Evolutionary conservation across 2,888 invertebrate genomes (phyloP), one percentile per base, ranked within the genome.

Genomic region (Poecilobothrus nobilitatus): DNA sequence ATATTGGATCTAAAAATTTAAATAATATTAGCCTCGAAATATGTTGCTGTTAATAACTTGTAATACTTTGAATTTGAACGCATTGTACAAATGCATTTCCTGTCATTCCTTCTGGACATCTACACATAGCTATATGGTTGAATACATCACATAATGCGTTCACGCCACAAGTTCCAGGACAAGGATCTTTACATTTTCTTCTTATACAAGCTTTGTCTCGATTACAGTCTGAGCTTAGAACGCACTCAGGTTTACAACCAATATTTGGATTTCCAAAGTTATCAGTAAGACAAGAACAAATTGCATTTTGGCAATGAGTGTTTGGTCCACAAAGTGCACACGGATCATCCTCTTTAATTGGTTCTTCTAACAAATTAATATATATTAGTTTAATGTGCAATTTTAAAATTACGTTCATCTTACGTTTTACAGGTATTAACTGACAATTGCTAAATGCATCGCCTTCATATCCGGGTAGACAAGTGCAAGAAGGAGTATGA

Each of bases 211-310:
- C 89, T 76, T 85, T 86, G 76, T 88, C 84, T 74, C 86, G 84
- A 33, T 87, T 81, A 79, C 92, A 93, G 74, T 92, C 92, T 15
- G 84, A 81, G 77, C 89, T 92, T 7, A 90, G 81, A 20, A 90
- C 86, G 80, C 92, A 92, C 81, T 93, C 91, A 4, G 92, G 92
- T 73, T 91, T 85, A 78, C 92, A 93, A 63, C 88, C 89, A 77
- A 88, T 88, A 71, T 87, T 87, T 62, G 92, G 91, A 80, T 91
- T 89, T 44, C 92, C 92, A 70, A 86, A 85, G 77, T 89, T 91
- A 74, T 89, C 89, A 10, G 84, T 82, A 65, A 88, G 76, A 67
- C 80, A 80, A 1, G 73, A 72, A 27, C 80, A 80, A 27, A 71
- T 66, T 21, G 79, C 80, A 27, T 74, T 73, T 37, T 73, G 84